These are phyloP conservation scores for Siderastrea radians DNA, from an alignment of 92 coral and sea anemone species.

Conservation along the genomic window DNA sequence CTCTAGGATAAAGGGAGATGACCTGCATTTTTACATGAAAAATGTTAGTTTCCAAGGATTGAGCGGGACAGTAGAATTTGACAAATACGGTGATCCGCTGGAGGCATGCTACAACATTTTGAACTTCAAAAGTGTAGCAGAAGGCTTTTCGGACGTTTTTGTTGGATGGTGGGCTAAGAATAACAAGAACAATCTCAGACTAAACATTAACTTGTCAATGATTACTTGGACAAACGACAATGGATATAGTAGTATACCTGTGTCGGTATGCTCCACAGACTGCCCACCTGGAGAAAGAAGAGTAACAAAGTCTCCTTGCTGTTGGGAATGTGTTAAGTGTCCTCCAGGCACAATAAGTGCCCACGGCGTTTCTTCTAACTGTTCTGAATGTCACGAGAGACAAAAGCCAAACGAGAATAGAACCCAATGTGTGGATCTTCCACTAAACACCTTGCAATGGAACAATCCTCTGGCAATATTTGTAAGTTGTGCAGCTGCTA, in stretches of 20 bases:
- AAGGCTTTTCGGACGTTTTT: slow-evolving; percentile 30
- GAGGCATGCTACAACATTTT: slow-evolving; percentile 77
- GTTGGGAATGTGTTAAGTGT: slow-evolving; percentile 74
- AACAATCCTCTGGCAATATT: slow-evolving; percentile 22
- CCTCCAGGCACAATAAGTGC: slow-evolving; percentile 68
- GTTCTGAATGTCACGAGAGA: slow-evolving; percentile 70
- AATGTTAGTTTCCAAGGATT: slow-evolving; percentile 76
- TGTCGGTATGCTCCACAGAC: slow-evolving; percentile 74
- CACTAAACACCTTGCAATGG: slow-evolving; percentile 64
- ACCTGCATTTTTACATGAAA: slow-evolving; percentile 50
- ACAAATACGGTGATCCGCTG: slow-evolving; percentile 65
- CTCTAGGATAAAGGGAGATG: slow-evolving; percentile 41
- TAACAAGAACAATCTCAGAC: not conserved
- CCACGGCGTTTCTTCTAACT: slow-evolving; percentile 55
- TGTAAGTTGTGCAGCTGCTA: slow-evolving; percentile 25
- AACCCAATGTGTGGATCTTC: slow-evolving; percentile 68
- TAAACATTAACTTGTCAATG: slow-evolving; percentile 30
- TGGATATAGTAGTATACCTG: slow-evolving; percentile 57
- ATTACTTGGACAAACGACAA: slow-evolving; percentile 66
- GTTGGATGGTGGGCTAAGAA: slow-evolving; percentile 77
- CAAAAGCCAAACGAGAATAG: slow-evolving; percentile 60
- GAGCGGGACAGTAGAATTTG: slow-evolving; percentile 72
- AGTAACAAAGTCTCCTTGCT: slow-evolving; percentile 62
- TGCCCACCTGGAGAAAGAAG: slow-evolving; percentile 72
- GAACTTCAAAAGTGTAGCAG: slow-evolving; percentile 46